Evolutionary conservation across 2,797 vertebrate species (phyloP).

Genomic region (Neomorphus geoffroyi): DNA sequence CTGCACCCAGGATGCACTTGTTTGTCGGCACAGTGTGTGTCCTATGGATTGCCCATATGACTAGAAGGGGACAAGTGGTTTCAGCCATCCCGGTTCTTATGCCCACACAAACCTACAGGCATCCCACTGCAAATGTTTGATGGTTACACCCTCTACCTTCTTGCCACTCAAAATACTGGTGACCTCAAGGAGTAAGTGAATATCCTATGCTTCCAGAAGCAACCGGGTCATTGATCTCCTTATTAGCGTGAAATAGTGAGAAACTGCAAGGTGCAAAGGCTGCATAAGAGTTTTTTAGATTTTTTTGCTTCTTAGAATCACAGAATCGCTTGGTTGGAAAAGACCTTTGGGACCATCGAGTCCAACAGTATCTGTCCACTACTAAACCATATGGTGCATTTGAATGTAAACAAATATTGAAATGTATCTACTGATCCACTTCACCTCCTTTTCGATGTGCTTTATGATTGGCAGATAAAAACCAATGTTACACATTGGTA

Average conservation of each 20-base stretch:
- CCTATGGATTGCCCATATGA: accelerated
- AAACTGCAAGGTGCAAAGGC: background rate
- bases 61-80: accelerated
- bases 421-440: background rate
- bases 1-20: accelerated
- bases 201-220: accelerated
- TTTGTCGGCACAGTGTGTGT: background rate
- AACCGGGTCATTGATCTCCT: background rate
- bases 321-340: too few species aligned
- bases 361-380: too few species aligned
- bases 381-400: too few species aligned
- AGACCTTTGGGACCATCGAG: too few species aligned
- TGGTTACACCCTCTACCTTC: background rate
- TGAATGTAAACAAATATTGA: background rate
- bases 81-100: background rate
- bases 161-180: background rate
- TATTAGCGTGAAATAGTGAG: background rate
- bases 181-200: background rate
- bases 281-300: background rate
- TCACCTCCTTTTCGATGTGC: accelerated
- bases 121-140: background rate
- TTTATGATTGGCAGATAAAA: background rate
- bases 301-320: background rate
- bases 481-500: background rate
- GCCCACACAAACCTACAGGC: accelerated